Base-by-base conservation (phyloP, 2,797 vertebrate genomes). In the Melanotaenia parkinsoni region DNA sequence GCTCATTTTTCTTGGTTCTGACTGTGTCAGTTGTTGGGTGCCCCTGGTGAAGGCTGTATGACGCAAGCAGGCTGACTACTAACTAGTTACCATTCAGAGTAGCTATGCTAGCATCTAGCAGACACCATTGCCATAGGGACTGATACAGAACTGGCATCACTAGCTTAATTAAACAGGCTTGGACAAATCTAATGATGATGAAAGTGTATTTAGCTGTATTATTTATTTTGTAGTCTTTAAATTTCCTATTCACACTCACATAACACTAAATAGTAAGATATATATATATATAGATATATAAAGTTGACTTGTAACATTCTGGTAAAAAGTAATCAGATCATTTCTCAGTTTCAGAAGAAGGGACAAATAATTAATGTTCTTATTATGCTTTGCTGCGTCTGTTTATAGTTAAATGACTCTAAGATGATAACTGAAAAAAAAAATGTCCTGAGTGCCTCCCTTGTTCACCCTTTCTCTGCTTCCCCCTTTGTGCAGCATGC, bases 51-150 rank as follows among this genome's bases (percentile, higher is more conserved):
- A 94, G 93, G 94, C 93, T 92, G 90, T 90, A 93, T 92, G 88
- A 95, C 82, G 89, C 75, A 76, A 70, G 82, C 86, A 81, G 89
- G 67, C 88, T 85, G 80, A 88, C 94, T 94, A 81, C 91, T 87
- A 90, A 91, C 94, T 97, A 95, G 95, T 98, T 97, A 96, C 94
- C 95, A 98, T 97, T 96, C 97, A 96, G 90, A 94, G 92, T 94
- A 83, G 62, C 72, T 75, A 83, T 91, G 89, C 93, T 93, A 94
- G 92, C 92, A 94, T 92, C 90, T 91, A 91, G 93, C 93, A 93
- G 93, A 89, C 91, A 88, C 91, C 91, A 92, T 77, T 72, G 67
- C 69, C 61, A 72, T 76, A 38, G 67, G 78, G 75, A 38, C 35
- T 59, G 8, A 32, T 77, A 37, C 66, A 82, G 65, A 62, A 67